Evolutionary conservation across 2,888 invertebrate genomes (phyloP), one percentile per base, ranked within the genome.

Genomic region (Sepiola atlantica): DNA sequence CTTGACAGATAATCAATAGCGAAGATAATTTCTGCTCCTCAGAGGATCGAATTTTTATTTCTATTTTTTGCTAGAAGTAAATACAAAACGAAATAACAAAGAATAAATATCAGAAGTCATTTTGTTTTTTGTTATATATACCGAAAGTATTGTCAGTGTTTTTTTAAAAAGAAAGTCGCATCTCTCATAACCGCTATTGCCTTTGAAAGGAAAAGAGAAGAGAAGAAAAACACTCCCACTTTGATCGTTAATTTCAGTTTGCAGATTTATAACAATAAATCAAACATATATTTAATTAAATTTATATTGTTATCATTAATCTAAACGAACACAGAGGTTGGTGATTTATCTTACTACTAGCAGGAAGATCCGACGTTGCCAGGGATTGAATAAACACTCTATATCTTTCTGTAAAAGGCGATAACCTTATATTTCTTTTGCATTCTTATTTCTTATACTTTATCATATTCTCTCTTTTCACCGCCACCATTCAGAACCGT

Each of bases 261-360:
- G 14, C 12, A 32, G n/a, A 77, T 77, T 77, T 77, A 77, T 77
- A 77, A 77, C n/a, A n/a, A 77, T 77, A 77, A 77, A 77, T 77
- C 77, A 77, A 32, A n/a, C 32, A 77, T n/a, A 77, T n/a, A n/a
- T 77, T 77, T 77, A 77, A 77, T 77, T 77, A 77, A 77, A 77
- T 77, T 77, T 77, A 18, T 16, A 77, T 77, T 77, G 77, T 77
- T 77, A 77, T n/a, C 77, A 77, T 77, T 77, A 77, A 77, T 77
- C 77, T 77, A 32, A 32, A 77, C n/a, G n/a, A n/a, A 77, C 45
- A 1, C 14, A n/a, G 77, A 77, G 32, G 77, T n/a, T 77, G 16
- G 77, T n/a, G n/a, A 77, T 77, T n/a, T n/a, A 77, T 77, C n/a
- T 77, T n/a, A 77, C 77, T n/a, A 77, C 32, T n/a, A 45, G 45